These are phyloP conservation scores for Mayetiola destructor DNA, from an alignment of 2,888 invertebrate species.

Conservation along the genomic window DNA sequence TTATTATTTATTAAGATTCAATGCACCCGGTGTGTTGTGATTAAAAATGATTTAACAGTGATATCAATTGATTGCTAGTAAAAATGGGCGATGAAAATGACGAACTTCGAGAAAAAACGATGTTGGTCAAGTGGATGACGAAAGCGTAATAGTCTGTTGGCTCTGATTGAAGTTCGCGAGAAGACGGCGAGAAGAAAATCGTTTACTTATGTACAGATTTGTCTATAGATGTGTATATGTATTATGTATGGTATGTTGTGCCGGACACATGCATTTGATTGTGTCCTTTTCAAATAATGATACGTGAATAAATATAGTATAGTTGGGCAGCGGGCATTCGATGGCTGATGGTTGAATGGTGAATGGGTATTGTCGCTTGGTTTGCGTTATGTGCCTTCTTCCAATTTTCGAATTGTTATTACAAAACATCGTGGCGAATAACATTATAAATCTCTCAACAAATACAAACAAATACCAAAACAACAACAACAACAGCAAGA, in stretches of 20 bases:
- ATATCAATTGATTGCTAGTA: too few relatives aligned
- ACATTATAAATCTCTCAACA: neutral
- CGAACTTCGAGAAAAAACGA: neutral
- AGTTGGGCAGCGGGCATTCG: conserved; percentile 13
- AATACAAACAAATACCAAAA: too few relatives aligned
- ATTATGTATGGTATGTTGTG: neutral
- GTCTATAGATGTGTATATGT: conserved; percentile 5
- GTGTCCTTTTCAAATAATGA: conserved; percentile 11
- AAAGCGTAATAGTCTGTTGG: too few relatives aligned
- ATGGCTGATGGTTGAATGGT: too few relatives aligned
- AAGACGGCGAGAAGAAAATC: neutral
- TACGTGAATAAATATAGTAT: conserved; percentile 13
- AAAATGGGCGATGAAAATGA: neutral
- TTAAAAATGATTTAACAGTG: too few relatives aligned
- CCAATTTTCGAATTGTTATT: conserved; percentile 11
- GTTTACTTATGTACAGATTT: too few relatives aligned
- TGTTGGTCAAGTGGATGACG: too few relatives aligned
- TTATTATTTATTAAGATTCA: too few relatives aligned
- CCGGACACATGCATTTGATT: conserved; percentile 12
- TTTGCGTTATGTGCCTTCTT: conserved; percentile 13
- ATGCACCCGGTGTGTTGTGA: too few relatives aligned
- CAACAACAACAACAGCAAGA: too few relatives aligned
- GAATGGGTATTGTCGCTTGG: conserved; percentile 11
- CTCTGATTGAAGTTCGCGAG: neutral
- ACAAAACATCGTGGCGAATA: conserved; percentile 2